A percentile compares a stretch with the other conserved stretches of the same genome.
Conservation (phyloP, 1,140 invertebrate species). For the Rhagoletis zephyria region DNA sequence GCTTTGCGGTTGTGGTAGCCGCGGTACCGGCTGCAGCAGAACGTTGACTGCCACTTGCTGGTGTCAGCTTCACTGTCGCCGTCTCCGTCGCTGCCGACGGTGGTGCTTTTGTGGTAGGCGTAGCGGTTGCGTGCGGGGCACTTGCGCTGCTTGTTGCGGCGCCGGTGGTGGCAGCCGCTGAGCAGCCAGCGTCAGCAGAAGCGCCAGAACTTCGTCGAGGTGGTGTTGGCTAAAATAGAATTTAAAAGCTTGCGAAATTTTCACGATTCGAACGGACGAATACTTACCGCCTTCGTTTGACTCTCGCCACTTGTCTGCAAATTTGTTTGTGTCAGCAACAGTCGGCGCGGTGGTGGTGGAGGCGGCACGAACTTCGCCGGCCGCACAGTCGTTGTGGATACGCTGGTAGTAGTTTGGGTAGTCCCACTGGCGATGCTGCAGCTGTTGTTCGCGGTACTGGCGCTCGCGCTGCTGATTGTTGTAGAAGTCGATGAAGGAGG, state of each 20-base stretch:
- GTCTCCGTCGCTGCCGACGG: constrained; percentile 36
- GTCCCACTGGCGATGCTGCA: constrained; percentile 62
- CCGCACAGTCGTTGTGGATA: constrained; percentile 53
- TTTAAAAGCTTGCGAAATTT: not conserved
- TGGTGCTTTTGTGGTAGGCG: constrained; percentile 49
- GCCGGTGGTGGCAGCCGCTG: constrained; percentile 67
- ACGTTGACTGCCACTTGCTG: constrained; percentile 58
- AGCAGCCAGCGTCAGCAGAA: constrained; percentile 73
- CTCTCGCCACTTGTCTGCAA: constrained; percentile 59
- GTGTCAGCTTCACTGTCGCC: constrained; percentile 25
- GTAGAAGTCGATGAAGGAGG: constrained; percentile 70
- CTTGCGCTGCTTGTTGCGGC: constrained; percentile 31
- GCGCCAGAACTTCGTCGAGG: constrained; percentile 71
- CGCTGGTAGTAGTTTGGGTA: constrained; percentile 55
- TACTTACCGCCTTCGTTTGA: constrained; percentile 49
- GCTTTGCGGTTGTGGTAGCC: constrained; percentile 54
- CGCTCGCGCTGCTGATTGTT: constrained; percentile 72
- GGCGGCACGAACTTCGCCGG: constrained; percentile 68
- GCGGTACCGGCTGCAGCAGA: constrained; percentile 62
- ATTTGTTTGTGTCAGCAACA: constrained; percentile 68
- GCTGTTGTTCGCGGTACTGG: constrained; percentile 61
- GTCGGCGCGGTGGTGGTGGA: constrained; percentile 70
- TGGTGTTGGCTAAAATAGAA: constrained; percentile 56
- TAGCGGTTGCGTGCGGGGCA: constrained; percentile 26
- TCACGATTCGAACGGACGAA: not conserved